phyloP scores from a whole-genome alignment of 30 jellyfish, hydroid and myxozoan species.

The Euphysa ruthae region DNA sequence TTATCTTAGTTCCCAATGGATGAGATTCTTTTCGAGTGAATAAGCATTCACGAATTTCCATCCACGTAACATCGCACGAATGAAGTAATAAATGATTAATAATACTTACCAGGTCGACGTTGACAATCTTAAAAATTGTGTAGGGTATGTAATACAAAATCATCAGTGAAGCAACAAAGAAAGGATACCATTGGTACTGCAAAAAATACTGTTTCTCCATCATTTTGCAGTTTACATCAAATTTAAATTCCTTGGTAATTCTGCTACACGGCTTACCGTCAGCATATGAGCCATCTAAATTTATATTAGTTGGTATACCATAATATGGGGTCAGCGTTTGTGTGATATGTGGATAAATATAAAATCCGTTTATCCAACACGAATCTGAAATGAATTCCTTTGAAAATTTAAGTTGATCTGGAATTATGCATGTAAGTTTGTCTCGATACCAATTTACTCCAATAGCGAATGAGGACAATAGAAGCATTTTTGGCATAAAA shows the following conservation, averaged over 20 bases:
- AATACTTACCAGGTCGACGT: conserved; percentile 5
- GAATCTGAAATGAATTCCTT: conserved; percentile 3
- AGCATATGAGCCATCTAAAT: neutral
- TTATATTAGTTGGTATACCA: conserved; percentile 11
- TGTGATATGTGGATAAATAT: neutral
- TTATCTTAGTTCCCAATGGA: too few relatives aligned
- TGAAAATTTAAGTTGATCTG: neutral
- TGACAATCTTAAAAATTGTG: conserved; percentile 7
- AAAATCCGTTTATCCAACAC: conserved; percentile 19
- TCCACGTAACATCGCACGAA: too few relatives aligned
- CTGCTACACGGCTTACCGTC: conserved; percentile 1
- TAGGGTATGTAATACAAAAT: conserved; percentile 3
- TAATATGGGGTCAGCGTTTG: neutral
- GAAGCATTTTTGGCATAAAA: conserved; percentile 11
- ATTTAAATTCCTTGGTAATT: neutral
- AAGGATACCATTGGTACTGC: conserved; percentile 11
- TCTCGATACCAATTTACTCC: conserved; percentile 17
- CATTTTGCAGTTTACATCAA: neutral
- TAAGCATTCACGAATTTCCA: too few relatives aligned
- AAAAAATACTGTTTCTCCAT: neutral
- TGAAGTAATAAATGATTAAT: too few relatives aligned
- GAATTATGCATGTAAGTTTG: conserved; percentile 2
- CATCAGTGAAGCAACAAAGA: conserved; percentile 4
- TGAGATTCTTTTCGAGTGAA: too few relatives aligned
- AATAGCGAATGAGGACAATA: neutral